Conservation (phyloP, 1,140 invertebrate species). For the Alviniconcha marisindica region DNA sequence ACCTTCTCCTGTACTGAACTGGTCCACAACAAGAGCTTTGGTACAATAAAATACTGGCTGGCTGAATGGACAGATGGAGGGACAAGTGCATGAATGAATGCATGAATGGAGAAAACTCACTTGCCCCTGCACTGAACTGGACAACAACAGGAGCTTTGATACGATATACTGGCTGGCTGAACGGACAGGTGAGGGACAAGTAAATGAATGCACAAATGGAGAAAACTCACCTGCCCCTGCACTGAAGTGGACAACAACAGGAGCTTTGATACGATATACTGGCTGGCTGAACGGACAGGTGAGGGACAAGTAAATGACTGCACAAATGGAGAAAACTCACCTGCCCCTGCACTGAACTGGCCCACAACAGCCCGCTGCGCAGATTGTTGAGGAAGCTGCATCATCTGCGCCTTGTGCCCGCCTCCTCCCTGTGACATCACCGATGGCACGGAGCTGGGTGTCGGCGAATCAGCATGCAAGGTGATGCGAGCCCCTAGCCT, state of each 20-base stretch:
- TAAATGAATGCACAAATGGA: too few species aligned
- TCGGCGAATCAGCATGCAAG: constrained; percentile 69
- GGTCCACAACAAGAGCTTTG: constrained; percentile 13
- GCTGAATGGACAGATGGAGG: too few species aligned
- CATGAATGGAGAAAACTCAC: too few species aligned
- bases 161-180: too few species aligned
- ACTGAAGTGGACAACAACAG: constrained; percentile 26
- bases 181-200: too few species aligned
- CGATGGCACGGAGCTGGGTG: constrained; percentile 59
- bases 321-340: too few species aligned
- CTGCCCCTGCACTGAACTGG: constrained; percentile 19
- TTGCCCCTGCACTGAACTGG: constrained; percentile 14
- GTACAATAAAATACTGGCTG: too few species aligned
- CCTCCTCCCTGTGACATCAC: constrained; percentile 44
- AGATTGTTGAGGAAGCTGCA: constrained; percentile 52
- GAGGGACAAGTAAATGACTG: too few species aligned
- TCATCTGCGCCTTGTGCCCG: constrained; percentile 59
- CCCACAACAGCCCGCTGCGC: constrained; percentile 32
- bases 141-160: constrained; percentile 19
- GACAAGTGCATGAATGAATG: too few species aligned
- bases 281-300: too few species aligned
- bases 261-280: too few species aligned
- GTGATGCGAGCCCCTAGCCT: constrained; percentile 71
- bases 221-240: constrained; percentile 13
- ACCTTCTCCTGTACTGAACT: constrained; percentile 17